phyloP scores from a whole-genome alignment of 2,888 invertebrate genomes.

The Cremastinae sp. region DNA sequence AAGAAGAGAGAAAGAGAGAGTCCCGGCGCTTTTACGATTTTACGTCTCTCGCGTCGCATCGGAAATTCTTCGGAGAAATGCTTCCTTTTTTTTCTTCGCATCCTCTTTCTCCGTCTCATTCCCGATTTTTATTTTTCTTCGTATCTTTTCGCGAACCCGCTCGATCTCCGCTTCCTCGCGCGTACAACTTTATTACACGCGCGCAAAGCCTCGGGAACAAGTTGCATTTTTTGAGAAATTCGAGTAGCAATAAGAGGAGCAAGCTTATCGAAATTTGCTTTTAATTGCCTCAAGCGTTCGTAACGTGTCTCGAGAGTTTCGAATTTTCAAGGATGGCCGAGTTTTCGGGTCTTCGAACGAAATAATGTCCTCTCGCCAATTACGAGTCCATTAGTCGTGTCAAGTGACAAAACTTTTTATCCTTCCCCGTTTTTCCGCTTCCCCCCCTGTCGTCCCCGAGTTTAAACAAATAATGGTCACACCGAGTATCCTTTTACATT shows the following conservation, averaged over 20 bases:
- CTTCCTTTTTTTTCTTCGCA: conserved; percentile 25
- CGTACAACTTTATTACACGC: background rate
- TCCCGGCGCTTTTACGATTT: conserved; percentile 72
- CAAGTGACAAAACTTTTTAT: conserved; percentile 38
- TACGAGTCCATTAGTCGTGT: conserved; percentile 71
- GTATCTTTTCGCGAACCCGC: background rate
- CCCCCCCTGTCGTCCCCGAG: background rate
- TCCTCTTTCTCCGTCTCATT: conserved; percentile 9
- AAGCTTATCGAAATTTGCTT: no score
- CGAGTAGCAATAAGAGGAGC: no score
- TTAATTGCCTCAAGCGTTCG: no score
- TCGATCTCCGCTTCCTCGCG: background rate
- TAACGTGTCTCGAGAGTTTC: background rate
- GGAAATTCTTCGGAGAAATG: conserved; percentile 52
- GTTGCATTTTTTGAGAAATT: no score
- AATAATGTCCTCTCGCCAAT: conserved; percentile 67
- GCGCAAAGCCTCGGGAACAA: background rate
- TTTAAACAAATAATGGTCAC: conserved; percentile 23
- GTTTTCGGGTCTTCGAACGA: conserved; percentile 15
- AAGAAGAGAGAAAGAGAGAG: conserved; percentile 50
- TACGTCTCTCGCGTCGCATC: conserved; percentile 61
- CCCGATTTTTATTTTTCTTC: background rate
- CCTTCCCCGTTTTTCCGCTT: conserved; percentile 9
- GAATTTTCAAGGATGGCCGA: conserved; percentile 40
- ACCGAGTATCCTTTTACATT: conserved; percentile 52